Evolutionary conservation across 2,888 invertebrate genomes (phyloP), one percentile per base, ranked within the genome.

Genomic region (Phengaris arion): DNA sequence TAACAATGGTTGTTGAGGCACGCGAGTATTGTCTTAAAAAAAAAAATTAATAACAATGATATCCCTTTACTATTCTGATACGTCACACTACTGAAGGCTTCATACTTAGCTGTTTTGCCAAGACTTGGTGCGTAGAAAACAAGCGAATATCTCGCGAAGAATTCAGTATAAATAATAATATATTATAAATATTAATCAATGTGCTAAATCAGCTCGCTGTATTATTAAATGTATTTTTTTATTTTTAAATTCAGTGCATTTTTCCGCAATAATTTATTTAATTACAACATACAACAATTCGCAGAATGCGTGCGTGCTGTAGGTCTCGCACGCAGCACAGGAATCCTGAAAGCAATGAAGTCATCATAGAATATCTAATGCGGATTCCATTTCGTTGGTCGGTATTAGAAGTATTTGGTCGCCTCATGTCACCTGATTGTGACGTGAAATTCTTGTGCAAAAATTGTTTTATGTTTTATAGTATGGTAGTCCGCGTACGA

Each of bases 341-440:
- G 87, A 88, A 90, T 90, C 86, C 85, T 83, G 85, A 84, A 83
- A 82, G 84, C 89, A 89, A 89, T 92, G 89, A 89, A 92, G 91
- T 90, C 91, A 91, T 92, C 89, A 86, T 85, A 88, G 88, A 90
- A 92, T 91, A 92, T 92, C 91, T 91, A 91, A 90, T 90, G 87
- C 85, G 88, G 88, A 91, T 91, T 92, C 91, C 89, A 89, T 92
- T 92, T 92, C 91, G 89, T 91, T 91, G 91, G 90, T 89, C 90
- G 76, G 55, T 78, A 77, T 78, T 74, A 70, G 10, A 54, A 13
- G 22, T 54, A 72, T 72, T 35, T 13, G 6, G 70, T 51, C 70
- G 45, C 51, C 51, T 70, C 48, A 22, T 70, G 52, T 72, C 22
- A 64, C 64, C 64, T 64, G 64, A 64, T 9, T 64, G 12, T 64